Evolutionary conservation across 2,797 vertebrate genomes (phyloP).

Genomic region (Danio jaintianensis): DNA sequence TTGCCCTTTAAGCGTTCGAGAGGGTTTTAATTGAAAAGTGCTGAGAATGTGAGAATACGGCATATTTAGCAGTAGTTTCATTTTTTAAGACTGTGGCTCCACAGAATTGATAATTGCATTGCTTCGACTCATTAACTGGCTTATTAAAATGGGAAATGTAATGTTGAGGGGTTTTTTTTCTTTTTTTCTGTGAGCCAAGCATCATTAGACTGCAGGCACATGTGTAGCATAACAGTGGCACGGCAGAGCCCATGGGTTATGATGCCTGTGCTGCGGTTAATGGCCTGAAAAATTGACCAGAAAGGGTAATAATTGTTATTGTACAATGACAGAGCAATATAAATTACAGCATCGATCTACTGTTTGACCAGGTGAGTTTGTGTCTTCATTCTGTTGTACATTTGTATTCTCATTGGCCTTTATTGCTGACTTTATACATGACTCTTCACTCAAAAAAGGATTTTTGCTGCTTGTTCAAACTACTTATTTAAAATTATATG

Average conservation of each 20-base stretch:
- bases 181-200: constrained; percentile 39
- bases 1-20: constrained; percentile 71
- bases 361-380: constrained; percentile 24
- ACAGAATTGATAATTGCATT: constrained; percentile 74
- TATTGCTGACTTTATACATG: background rate
- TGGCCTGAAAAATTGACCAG: constrained; percentile 39
- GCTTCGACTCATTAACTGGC: constrained; percentile 75
- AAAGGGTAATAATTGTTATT: constrained; percentile 38
- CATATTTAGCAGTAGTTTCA: constrained; percentile 68
- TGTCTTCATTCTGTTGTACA: background rate
- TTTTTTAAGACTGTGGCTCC: constrained; percentile 61
- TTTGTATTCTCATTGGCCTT: background rate
- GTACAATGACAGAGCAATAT: constrained; percentile 13
- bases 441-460: too few species aligned
- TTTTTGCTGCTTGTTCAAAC: too few species aligned
- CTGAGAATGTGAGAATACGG: constrained; percentile 63
- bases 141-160: constrained; percentile 67
- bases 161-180: constrained; percentile 35
- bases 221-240: constrained; percentile 9
- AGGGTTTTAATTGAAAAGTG: constrained; percentile 71
- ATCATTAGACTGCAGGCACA: constrained; percentile 38
- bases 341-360: constrained; percentile 28
- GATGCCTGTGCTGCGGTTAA: constrained; percentile 32
- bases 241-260: background rate
- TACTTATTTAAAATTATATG: too few species aligned